Evolutionary conservation across 2,797 vertebrate genomes (phyloP), one percentile per base, ranked within the genome.

Genomic region (Channa striata): DNA sequence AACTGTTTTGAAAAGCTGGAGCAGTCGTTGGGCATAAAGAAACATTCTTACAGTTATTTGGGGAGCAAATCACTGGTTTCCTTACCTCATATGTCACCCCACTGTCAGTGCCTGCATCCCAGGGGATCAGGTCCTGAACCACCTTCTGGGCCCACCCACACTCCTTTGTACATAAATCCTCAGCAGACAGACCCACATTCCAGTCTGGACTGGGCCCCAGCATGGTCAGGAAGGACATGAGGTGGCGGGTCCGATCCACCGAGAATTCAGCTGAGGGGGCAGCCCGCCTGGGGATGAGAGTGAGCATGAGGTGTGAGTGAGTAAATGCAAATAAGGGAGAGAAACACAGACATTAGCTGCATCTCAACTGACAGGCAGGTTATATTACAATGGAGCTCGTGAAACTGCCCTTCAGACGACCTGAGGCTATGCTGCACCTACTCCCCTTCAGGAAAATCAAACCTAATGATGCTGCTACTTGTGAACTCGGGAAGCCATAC

Each of bases 151-250:
- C 96, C 98, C 98, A 99, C 57, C 98, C 98, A 0, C 98, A 99
- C 73, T 99, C 98, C 91, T 98, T 99, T 72, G 97, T 99, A 54
- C 98, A 99, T 47, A 99, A 92, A 60, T 99, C 97, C 80, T 99
- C 98, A 0, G 97, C 97, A 0, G 97, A 96, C 2, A 99, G 91
- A 25, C 98, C 98, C 81, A 99, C 97, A 0, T 97, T 99, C 98
- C 98, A 99, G 90, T 99, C 98, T 0, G 98, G 98, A 80, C 97
- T 99, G 72, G 98, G 98, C 2, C 97, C 98, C 56, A 99, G 88
- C 98, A 99, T 99, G 74, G 97, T 97, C 37, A 99, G 90, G 91
- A 99, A 99, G 82, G 98, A 99, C 97, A 99, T 99, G 60, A 98
- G 93, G 82, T 99, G 97, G 49, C 97, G 96, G 0, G 88, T 93